Evolutionary conservation across 1,140 invertebrate species (phyloP), one percentile per base, ranked within the genome.

Genomic region (Listronotus oregonensis): DNA sequence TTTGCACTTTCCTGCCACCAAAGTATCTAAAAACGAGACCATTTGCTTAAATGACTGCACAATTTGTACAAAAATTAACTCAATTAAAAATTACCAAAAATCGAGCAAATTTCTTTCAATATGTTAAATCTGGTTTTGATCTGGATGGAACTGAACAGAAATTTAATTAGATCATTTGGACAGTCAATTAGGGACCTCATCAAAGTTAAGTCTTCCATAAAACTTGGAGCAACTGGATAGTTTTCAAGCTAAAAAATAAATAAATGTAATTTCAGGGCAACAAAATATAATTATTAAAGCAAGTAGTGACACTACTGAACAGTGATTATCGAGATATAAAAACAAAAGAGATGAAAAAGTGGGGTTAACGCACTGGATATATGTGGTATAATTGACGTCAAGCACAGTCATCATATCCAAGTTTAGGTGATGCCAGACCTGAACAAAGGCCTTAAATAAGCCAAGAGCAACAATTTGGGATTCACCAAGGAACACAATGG

Each of bases 61-160:
- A 31, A 3, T 3, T 27, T 27, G 21, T 27, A 27, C 21, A 27
- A 27, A 27, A 5, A 5, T 43, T 27, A 61, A 32, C 3, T 10
- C n/a, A 59, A 40, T n/a, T n/a, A 46, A 14, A 65, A 60, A 31
- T 67, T 50, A 70, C 69, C 69, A 49, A 65, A 67, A 18, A 70
- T 65, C n/a, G 51, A 59, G 40, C 64, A 61, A 43, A 67, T 65
- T 46, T 70, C 69, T 27, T n/a, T 37, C 18, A 70, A 39, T 40
- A 70, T 50, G 32, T 60, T 61, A 50, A 70, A 65, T 39, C 63
- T 58, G 3, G 62, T 65, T 52, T 62, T 64, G 11, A 63, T 37
- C n/a, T 65, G 62, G 9, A 70, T 40, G 7, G 54, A 39, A 37
- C 12, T 46, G 31, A 70, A 70, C 15, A 70, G 37, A 47, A 65